Conservation (phyloP, 2,113 vertebrate genomes). For the Phrynosoma platyrhinos region DNA sequence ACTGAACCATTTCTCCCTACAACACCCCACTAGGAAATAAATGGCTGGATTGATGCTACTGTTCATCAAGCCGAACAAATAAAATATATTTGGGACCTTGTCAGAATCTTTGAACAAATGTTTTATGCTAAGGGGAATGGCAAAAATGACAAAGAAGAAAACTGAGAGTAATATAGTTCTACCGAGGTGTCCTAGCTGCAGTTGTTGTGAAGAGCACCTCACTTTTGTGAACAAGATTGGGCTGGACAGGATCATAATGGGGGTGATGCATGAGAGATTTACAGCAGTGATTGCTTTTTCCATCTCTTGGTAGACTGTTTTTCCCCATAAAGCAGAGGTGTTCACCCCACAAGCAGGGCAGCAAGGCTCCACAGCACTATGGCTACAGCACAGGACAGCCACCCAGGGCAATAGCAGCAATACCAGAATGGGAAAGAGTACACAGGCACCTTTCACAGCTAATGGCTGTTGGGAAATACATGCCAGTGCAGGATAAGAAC, state of each 20-base stretch:
- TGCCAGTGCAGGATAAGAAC: conserved; percentile 45
- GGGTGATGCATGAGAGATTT: conserved; percentile 24
- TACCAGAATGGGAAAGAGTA: conserved; percentile 61
- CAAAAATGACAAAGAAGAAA: conserved; percentile 32
- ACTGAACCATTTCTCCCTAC: not conserved
- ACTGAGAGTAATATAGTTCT: conserved; percentile 35
- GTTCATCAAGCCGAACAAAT: conserved; percentile 22
- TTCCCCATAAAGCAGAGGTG: not conserved
- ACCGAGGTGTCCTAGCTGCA: not conserved
- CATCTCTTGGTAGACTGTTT: not conserved
- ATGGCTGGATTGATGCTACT: conserved; percentile 50
- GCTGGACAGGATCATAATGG: conserved; percentile 48
- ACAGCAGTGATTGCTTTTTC: not conserved
- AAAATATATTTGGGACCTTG: not conserved
- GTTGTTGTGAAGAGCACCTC: not conserved
- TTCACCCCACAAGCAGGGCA: conserved; percentile 30
- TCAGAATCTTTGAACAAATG: not conserved
- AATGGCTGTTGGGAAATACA: conserved; percentile 59
- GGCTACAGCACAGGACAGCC: conserved; percentile 56
- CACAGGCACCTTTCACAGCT: conserved; percentile 66
- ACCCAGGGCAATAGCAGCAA: conserved; percentile 56
- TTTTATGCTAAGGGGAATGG: conserved; percentile 39
- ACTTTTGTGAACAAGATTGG: conserved; percentile 27
- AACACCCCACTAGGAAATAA: conserved; percentile 51
- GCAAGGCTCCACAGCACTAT: conserved; percentile 61